Evolutionary conservation across 2,113 vertebrate species (phyloP).

Genomic region (Oostethus manadensis): DNA sequence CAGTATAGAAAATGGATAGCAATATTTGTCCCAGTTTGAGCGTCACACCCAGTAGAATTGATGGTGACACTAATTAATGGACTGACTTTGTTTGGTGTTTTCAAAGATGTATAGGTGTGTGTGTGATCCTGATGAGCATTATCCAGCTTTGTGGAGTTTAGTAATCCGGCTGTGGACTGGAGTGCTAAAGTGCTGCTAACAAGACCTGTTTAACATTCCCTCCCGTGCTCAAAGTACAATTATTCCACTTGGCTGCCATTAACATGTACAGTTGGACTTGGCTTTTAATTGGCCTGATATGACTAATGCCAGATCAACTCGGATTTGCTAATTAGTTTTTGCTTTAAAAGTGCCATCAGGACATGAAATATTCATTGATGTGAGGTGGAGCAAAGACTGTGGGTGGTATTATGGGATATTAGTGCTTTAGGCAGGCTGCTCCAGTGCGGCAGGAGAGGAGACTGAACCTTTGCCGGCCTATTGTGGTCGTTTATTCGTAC

Average conservation of each 20-base stretch:
- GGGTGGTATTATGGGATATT: conserved; percentile 72
- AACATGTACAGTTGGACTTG: conserved; percentile 71
- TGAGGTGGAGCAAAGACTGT: conserved; percentile 67
- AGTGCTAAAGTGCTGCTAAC: conserved; percentile 78
- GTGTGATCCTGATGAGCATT: conserved; percentile 56
- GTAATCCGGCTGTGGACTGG: conserved; percentile 68
- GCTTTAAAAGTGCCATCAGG: conserved; percentile 76
- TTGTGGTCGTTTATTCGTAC: conserved; percentile 65
- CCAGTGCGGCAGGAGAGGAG: conserved; percentile 46
- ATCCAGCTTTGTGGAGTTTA: conserved; percentile 67
- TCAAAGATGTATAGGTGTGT: conserved; percentile 42
- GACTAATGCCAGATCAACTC: conserved; percentile 78
- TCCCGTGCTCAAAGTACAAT: conserved; percentile 75
- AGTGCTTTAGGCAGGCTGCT: conserved; percentile 59
- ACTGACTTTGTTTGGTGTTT: conserved; percentile 48
- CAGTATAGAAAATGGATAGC: not conserved
- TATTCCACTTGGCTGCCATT: conserved; percentile 74
- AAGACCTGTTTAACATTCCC: conserved; percentile 78
- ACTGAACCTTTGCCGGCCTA: conserved; percentile 61
- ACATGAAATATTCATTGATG: conserved; percentile 77
- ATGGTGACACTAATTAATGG: conserved; percentile 62
- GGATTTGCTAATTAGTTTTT: conserved; percentile 77
- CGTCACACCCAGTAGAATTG: conserved; percentile 50
- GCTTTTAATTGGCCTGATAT: conserved; percentile 76
- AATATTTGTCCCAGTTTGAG: conserved; percentile 8